Base-by-base conservation (phyloP, 2,888 invertebrate genomes). In the Harpagoxenus sublaevis region DNA sequence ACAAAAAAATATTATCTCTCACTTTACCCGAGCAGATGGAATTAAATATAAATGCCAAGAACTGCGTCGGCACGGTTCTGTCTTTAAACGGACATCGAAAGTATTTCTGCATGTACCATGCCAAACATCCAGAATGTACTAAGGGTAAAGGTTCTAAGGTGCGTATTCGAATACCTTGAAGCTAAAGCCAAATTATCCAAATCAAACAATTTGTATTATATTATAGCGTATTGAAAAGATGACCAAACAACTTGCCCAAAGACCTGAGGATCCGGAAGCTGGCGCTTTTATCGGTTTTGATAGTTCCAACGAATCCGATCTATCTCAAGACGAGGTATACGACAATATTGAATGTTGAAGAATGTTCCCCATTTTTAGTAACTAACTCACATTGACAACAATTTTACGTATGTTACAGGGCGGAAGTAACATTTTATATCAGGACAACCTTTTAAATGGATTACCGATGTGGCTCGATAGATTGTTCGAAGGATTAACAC, bases 61-160 rank as follows among this genome's bases (percentile, higher is more conserved):
- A 99, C 96, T 99, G 99, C 94, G 97, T 99, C 63, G 99, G 99
- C 79, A 99, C 99, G 5, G 99, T 99, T 84, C 96, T 99, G 68
- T 98, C 99, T 1, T 96, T 99, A 88, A 99, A 99, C 95, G 99
- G 99, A 39, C 98, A 99, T 95, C 96, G 99, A 88, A 98, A 99
- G 95, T 99, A 99, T 96, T 99, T 99, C 96, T 99, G 99, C 95
- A 99, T 99, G 96, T 99, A 99, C 96, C 99, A 99, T 96, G 98
- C 98, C 83, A 99, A 98, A 95, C 99, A 99, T 95, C 98, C 98
- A 1, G 98, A 98, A 95, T 95, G 95, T 77, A 35, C 96, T 84
- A 95, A 95, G 92, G 96, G 96, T 89, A 96, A 96, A 92, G 97
- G 97, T 66, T 96, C 96, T 78, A 97, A 97, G 96, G 97, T 97